Evolutionary conservation across 2,113 vertebrate genomes (phyloP).

Genomic region (Craseonycteris thonglongyai): DNA sequence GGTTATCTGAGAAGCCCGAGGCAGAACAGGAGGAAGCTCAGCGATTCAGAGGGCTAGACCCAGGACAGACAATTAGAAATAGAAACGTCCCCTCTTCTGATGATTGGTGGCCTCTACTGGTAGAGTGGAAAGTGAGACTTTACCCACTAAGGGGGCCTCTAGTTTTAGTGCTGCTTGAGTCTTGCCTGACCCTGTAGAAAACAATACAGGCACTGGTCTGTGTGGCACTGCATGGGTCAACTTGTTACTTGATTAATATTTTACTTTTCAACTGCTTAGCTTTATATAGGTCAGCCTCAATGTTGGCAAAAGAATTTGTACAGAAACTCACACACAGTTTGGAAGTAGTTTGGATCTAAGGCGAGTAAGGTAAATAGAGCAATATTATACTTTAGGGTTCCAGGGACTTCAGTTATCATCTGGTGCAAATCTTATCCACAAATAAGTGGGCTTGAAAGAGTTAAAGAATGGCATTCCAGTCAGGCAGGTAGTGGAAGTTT

Average conservation of each 20-base stretch:
- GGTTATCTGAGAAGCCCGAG: not conserved
- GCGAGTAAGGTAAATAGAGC: constrained; percentile 8
- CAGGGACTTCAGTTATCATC: not conserved
- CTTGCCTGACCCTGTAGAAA: not conserved
- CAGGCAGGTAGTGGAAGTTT: constrained; percentile 49
- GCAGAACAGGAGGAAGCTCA: not conserved
- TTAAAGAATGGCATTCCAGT: constrained; percentile 52
- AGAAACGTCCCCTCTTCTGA: not conserved
- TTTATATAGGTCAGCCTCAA: not conserved
- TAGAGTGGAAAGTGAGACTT: not conserved
- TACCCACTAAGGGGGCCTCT: not conserved
- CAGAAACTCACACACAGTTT: constrained; percentile 26
- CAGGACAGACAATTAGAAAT: not conserved
- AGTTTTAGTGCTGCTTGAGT: not conserved
- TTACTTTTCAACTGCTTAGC: not conserved
- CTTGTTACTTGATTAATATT: not conserved
- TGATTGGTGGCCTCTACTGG: not conserved
- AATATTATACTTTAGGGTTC: not conserved
- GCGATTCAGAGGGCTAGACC: not conserved
- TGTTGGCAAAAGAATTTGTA: not conserved
- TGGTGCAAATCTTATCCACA: not conserved
- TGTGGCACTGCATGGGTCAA: not conserved
- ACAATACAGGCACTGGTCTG: not conserved
- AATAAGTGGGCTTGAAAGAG: constrained; percentile 16
- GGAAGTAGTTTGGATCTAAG: constrained; percentile 15